Evolutionary conservation across 53 echinoderm and acorn worm species (phyloP), one percentile per base, ranked within the genome.

Genomic region (Pentamera pediparva): DNA sequence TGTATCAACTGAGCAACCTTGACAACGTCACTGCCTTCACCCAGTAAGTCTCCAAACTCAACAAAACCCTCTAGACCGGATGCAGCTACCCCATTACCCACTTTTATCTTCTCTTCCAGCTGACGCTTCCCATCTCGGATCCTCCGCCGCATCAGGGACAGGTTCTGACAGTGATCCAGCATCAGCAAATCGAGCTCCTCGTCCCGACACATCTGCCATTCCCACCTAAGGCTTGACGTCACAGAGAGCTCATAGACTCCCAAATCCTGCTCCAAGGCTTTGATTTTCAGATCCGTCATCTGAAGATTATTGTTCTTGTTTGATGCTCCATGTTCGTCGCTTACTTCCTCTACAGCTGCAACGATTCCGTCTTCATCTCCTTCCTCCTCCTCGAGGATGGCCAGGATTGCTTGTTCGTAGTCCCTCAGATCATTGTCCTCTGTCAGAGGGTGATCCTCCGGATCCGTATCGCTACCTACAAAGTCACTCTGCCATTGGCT

Each of bases 361-460:
- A 5, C 37, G 19, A 12, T 17, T 7, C 6, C 12, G 40, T 37
- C 40, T 19, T 39, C 65, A 10, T 22, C 24, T 22, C n/a, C 37
- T 41, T 65, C 65, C 40, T 65, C 65, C 37, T 65, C 65, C 37
- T 65, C 65, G 0, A 65, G 65, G 27, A 65, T 65, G n/a, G 65
- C 65, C 2, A 39, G 27, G 37, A 65, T 38, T 22, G 65, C 65
- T 36, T 65, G 21, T 65, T 65, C 65, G 22, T 65, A 65, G 13
- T 65, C 39, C 40, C 12, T 38, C 22, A 65, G 40, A 24, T 65
- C 37, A n/a, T n/a, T n/a, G n/a, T n/a, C n/a, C n/a, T n/a, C n/a
- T n/a, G n/a, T n/a, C n/a, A n/a, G n/a, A n/a, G n/a, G n/a, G n/a
- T n/a, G n/a, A n/a, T n/a, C n/a, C n/a, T n/a, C n/a, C n/a, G n/a